Evolutionary conservation across 2,888 invertebrate species (phyloP).

Genomic region (Temnothorax unifasciatus): DNA sequence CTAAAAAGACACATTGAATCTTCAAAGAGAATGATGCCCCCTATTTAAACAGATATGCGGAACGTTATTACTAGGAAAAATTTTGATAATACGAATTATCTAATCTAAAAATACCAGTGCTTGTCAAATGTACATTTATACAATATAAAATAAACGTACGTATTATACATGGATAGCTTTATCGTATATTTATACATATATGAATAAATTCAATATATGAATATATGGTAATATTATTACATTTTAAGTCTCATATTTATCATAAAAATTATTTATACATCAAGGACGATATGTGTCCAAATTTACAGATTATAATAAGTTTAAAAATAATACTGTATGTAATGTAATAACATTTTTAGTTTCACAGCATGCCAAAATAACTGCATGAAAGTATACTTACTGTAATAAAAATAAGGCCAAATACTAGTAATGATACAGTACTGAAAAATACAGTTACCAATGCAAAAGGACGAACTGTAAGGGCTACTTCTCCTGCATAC

Average conservation of each 20-base stretch:
- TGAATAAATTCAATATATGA: not conserved
- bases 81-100: not conserved
- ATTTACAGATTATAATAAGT: not conserved
- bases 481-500: constrained; percentile 40
- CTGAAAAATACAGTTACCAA: constrained; percentile 36
- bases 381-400: constrained; percentile 53
- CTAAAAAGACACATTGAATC: constrained; percentile 66
- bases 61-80: not conserved
- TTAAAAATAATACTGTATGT: not conserved
- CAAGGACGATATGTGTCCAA: not conserved
- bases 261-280: not conserved
- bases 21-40: constrained; percentile 63
- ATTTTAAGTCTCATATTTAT: not conserved
- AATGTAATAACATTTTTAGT: not conserved
- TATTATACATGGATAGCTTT: not conserved
- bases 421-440: constrained; percentile 29
- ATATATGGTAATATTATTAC: not conserved
- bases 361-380: not conserved
- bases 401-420: constrained; percentile 54
- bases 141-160: not conserved
- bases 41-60: not conserved
- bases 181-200: not conserved
- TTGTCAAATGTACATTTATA: not conserved
- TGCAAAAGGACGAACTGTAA: constrained; percentile 28
- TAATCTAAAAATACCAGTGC: not conserved